A percentile compares a stretch with the other conserved stretches of the same genome.
Evolutionary conservation across 2,797 vertebrate genomes (phyloP).

Genomic region (Dermochelys coriacea): DNA sequence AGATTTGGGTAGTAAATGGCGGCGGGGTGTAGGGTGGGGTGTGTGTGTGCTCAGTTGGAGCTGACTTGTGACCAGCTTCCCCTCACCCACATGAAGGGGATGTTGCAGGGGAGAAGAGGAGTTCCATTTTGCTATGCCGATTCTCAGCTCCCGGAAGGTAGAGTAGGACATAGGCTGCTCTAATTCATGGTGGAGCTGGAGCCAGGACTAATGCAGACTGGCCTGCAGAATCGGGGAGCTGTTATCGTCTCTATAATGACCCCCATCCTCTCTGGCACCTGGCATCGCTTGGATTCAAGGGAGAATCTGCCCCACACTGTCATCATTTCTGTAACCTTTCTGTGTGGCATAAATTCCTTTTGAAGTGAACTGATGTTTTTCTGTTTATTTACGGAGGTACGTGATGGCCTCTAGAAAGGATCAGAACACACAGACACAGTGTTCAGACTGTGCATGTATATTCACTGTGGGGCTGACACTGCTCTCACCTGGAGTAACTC

Average conservation of each 20-base stretch:
- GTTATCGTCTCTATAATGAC: not conserved
- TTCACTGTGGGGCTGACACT: not conserved
- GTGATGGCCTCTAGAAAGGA: not conserved
- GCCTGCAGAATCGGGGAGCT: not conserved
- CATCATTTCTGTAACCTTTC: not conserved
- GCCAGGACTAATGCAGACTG: not conserved
- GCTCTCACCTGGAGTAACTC: not conserved
- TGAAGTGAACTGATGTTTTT: not conserved
- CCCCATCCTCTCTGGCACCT: rapidly evolving
- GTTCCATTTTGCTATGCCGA: not conserved
- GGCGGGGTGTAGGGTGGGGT: rapidly evolving
- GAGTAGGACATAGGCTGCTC: not conserved
- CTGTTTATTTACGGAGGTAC: not conserved
- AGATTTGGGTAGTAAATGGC: not conserved
- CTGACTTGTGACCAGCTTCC: not conserved
- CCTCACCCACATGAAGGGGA: not conserved
- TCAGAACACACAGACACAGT: not conserved
- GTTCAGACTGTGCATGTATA: rapidly evolving
- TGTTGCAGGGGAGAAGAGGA: not conserved
- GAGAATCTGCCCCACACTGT: not conserved
- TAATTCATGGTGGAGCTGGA: not conserved
- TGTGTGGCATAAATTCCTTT: rapidly evolving
- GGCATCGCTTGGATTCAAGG: not conserved
- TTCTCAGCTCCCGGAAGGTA: not conserved
- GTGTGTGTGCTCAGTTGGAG: not conserved